Conservation (phyloP, 2,113 vertebrate species). For the Trematomus loennbergii region DNA sequence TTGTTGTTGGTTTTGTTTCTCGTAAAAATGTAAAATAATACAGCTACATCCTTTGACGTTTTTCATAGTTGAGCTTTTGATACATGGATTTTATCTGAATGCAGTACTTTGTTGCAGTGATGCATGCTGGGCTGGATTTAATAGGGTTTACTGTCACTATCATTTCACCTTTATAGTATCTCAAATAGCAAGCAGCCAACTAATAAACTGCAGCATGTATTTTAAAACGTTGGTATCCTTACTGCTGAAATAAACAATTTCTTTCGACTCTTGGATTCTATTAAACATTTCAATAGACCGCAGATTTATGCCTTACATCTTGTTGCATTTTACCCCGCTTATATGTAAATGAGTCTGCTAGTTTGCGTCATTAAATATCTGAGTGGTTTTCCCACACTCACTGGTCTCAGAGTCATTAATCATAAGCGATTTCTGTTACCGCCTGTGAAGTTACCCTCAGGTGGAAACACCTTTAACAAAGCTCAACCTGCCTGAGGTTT, state of each 20-base stretch:
- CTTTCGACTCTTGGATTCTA: not conserved
- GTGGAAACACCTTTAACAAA: slow-evolving; percentile 2
- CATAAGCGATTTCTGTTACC: slow-evolving; percentile 1
- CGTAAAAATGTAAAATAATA: not conserved
- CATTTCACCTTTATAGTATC: not conserved
- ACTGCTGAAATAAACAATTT: not conserved
- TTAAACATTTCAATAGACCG: not conserved
- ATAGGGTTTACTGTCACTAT: not conserved
- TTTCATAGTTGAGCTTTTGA: not conserved
- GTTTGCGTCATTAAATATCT: not conserved
- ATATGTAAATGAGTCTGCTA: not conserved
- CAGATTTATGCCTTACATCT: slow-evolving; percentile 6
- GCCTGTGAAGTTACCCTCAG: not conserved
- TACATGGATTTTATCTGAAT: not conserved
- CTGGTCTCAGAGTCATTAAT: slow-evolving; percentile 5
- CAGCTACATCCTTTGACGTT: not conserved
- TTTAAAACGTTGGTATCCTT: not conserved
- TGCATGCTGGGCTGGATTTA: too few relatives aligned
- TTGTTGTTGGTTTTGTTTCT: not conserved
- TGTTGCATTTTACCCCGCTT: not conserved
- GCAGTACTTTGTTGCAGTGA: slow-evolving; percentile 3
- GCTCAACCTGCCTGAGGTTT: not conserved
- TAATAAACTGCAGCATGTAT: not conserved
- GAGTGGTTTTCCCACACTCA: not conserved
- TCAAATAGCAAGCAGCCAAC: not conserved